phyloP scores from a whole-genome alignment of 1,140 invertebrate genomes.

The Aporrectodea caliginosa region DNA sequence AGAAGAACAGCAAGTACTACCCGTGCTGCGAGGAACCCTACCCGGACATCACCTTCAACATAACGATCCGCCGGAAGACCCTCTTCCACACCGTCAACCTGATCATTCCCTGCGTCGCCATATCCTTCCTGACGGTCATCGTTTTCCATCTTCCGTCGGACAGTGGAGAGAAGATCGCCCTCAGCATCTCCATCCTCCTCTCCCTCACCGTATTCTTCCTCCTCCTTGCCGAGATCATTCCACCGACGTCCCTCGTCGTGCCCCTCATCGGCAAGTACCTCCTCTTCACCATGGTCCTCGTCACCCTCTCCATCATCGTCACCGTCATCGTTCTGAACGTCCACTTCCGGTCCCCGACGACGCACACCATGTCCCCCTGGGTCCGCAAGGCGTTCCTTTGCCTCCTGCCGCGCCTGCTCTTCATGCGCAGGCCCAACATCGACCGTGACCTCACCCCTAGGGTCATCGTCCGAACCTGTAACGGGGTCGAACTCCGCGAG shows the following conservation, averaged over 20 bases:
- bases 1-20: slow-evolving; percentile 57
- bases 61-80: slow-evolving; percentile 54
- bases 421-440: slow-evolving; percentile 42
- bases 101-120: slow-evolving; percentile 56
- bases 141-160: slow-evolving; percentile 98
- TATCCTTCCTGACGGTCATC: slow-evolving; percentile 91
- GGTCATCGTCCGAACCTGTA: slow-evolving; percentile 74
- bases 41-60: slow-evolving; percentile 54
- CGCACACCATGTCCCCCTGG: slow-evolving; percentile 92
- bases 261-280: slow-evolving; percentile 97
- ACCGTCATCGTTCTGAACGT: slow-evolving; percentile 97
- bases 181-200: slow-evolving; percentile 98
- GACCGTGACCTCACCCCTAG: slow-evolving; percentile 38
- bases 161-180: slow-evolving; percentile 94
- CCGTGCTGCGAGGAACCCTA: slow-evolving; percentile 58
- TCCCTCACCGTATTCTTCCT: slow-evolving; percentile 99
- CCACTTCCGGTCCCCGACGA: slow-evolving; percentile 92
- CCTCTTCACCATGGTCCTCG: slow-evolving; percentile 98
- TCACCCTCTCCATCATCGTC: slow-evolving; percentile 95
- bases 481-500: slow-evolving; percentile 73
- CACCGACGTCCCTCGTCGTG: slow-evolving; percentile 94
- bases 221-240: slow-evolving; percentile 95
- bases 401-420: slow-evolving; percentile 70
- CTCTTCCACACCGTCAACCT: slow-evolving; percentile 57
- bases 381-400: slow-evolving; percentile 79